These are phyloP conservation scores for Mya arenaria DNA, from an alignment of 1,140 invertebrate genomes.

Conservation along the genomic window DNA sequence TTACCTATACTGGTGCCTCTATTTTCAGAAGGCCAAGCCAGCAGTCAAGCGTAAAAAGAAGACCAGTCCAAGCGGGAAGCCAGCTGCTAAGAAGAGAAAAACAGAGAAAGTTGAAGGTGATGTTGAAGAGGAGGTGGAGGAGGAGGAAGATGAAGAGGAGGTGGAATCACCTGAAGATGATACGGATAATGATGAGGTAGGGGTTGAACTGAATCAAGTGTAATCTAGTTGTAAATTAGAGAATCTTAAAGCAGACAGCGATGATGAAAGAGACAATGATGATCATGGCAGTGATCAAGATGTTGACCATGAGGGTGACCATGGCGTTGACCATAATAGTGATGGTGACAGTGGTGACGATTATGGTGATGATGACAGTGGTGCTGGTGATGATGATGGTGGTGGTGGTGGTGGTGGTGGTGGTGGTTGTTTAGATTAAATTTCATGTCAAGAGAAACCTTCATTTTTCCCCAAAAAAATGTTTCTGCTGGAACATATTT, in stretches of 20 bases:
- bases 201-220: slow-evolving; percentile 3
- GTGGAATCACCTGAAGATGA: slow-evolving; percentile 68
- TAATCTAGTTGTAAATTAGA: not conserved
- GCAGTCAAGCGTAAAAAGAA: slow-evolving; percentile 49
- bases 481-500: too few relatives aligned
- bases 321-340: too few relatives aligned
- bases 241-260: not conserved
- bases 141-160: slow-evolving; percentile 60
- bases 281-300: too few relatives aligned
- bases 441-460: too few relatives aligned
- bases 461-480: too few relatives aligned
- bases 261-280: too few relatives aligned
- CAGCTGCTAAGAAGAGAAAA: slow-evolving; percentile 59
- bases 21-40: slow-evolving; percentile 37
- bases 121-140: slow-evolving; percentile 44
- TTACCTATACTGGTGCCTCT: not conserved
- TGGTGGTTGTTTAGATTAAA: too few relatives aligned
- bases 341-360: too few relatives aligned
- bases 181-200: slow-evolving; percentile 71
- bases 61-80: slow-evolving; percentile 49
- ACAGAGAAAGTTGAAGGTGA: slow-evolving; percentile 46
- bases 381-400: too few relatives aligned
- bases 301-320: too few relatives aligned
- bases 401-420: too few relatives aligned
- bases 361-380: too few relatives aligned